Base-by-base conservation (phyloP, 2,888 invertebrate genomes). In the Toxonevra muliebris region DNA sequence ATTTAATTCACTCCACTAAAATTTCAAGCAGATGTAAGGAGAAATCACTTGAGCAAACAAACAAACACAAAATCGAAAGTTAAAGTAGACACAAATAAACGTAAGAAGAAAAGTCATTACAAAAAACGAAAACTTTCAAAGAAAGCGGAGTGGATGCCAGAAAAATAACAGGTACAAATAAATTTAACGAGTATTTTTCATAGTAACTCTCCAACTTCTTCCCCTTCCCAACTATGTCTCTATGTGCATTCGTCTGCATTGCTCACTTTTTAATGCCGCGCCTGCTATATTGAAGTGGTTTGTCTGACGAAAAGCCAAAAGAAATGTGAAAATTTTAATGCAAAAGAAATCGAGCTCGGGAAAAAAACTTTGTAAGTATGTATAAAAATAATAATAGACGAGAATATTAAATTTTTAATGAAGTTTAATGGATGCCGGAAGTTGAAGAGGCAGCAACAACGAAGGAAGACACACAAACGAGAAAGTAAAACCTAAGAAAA, bases 371-470 rank as follows among this genome's bases (percentile, higher is more conserved):
- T 48, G 30, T 30, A 30, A 30, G 30, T 30, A 30, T 50, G 57
- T 15, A 70, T 65, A 69, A 71, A 72, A 70, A 70, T 66, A 63
- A 65, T 73, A 72, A 76, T 72, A 76, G 73, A 73, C 72, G 71
- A 75, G 76, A 79, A 80, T 80, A 82, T 79, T 82, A 80, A 82
- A 82, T 82, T 82, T 82, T 82, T 82, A 82, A 82, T 82, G 81
- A 82, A 79, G 77, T 82, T 81, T 81, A 82, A 82, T 82, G 82
- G 80, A 82, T 75, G 78, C 78, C 82, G 82, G 81, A 81, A 79
- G 81, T 69, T 67, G 48, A 48, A 65, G 19, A 66, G 61, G 10
- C 13, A 42, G 61, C 45, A 19, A 45, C 19, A 52, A 58, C 41
- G 41, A 42, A 15, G 43, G 20, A 1, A 9, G 12, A 9, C 41